A percentile compares a stretch with the other conserved stretches of the same genome.
Evolutionary conservation across 2,797 vertebrate species (phyloP).

Genomic region (Harpagifer antarcticus): DNA sequence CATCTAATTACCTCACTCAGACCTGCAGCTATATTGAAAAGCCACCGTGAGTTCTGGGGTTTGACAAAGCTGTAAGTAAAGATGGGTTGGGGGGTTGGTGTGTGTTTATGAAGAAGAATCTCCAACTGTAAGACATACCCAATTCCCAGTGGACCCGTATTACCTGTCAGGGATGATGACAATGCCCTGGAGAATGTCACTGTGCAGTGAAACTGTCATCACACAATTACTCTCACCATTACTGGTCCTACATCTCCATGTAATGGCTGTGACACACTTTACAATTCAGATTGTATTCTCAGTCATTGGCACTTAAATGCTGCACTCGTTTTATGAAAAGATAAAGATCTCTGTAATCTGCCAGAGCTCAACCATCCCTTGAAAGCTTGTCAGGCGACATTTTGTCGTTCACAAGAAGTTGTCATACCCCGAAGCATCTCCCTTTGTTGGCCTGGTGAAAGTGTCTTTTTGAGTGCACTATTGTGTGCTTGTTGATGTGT

Average conservation of each 20-base stretch:
- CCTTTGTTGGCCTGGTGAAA: slow-evolving; percentile 75
- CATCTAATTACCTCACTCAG: slow-evolving; percentile 80
- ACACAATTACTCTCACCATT: slow-evolving; percentile 87
- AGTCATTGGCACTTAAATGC: slow-evolving; percentile 84
- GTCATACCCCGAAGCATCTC: slow-evolving; percentile 75
- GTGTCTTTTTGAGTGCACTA: slow-evolving; percentile 75
- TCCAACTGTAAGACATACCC: slow-evolving; percentile 75
- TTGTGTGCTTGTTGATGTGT: slow-evolving; percentile 75
- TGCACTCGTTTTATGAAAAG: slow-evolving; percentile 84
- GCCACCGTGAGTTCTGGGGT: slow-evolving; percentile 60
- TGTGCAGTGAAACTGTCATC: slow-evolving; percentile 87
- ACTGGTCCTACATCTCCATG: slow-evolving; percentile 81
- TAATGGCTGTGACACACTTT: slow-evolving; percentile 83
- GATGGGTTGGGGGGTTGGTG: slow-evolving; percentile 58
- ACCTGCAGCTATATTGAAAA: slow-evolving; percentile 74
- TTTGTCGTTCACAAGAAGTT: slow-evolving; percentile 79
- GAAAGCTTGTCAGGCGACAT: slow-evolving; percentile 81
- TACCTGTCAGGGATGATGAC: slow-evolving; percentile 85
- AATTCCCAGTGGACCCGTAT: slow-evolving; percentile 78
- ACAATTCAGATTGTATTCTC: slow-evolving; percentile 85
- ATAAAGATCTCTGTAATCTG: slow-evolving; percentile 86
- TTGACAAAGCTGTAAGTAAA: slow-evolving; percentile 80
- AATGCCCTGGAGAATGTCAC: slow-evolving; percentile 83
- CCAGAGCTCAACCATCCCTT: slow-evolving; percentile 76
- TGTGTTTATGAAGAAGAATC: slow-evolving; percentile 79